Conservation (phyloP, 2,113 vertebrate species). For the Equus quagga region DNA sequence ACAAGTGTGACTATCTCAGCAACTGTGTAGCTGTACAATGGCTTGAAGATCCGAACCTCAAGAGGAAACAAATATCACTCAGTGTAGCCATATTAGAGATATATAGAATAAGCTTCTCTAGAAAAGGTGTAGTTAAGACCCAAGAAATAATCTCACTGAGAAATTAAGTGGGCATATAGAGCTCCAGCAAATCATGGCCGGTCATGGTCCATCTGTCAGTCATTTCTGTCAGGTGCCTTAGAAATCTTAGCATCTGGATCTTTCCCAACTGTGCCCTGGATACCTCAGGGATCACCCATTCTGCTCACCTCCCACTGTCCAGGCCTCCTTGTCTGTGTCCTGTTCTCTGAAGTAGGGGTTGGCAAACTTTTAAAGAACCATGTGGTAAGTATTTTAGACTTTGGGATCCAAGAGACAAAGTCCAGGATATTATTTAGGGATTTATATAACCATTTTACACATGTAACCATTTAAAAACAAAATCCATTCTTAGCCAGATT, state of each 20-base stretch:
- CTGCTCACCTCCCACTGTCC: not conserved
- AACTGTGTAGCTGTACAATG: not conserved
- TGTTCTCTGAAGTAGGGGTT: not conserved
- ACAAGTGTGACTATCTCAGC: not conserved
- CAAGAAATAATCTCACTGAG: not conserved
- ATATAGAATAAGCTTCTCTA: slow-evolving; percentile 2
- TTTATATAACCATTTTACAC: not conserved
- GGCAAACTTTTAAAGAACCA: not conserved
- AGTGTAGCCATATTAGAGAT: not conserved
- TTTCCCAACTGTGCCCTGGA: not conserved
- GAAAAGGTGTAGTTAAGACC: not conserved
- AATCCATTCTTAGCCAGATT: not conserved
- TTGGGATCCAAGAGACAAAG: not conserved
- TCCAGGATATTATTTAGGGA: not conserved
- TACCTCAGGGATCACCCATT: too few species aligned
- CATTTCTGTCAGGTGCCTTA: not conserved
- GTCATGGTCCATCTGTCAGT: too few species aligned
- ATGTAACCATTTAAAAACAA: not conserved
- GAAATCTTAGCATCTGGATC: not conserved
- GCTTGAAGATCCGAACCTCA: not conserved
- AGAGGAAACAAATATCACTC: not conserved
- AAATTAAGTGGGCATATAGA: not conserved
- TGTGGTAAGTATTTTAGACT: not conserved
- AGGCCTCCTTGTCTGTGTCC: not conserved
- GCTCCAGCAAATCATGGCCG: not conserved